A percentile compares a stretch with the other conserved stretches of the same genome.
Evolutionary conservation across 64 coral and sea anemone species (phyloP).

Genomic region (Montipora efflorescens): DNA sequence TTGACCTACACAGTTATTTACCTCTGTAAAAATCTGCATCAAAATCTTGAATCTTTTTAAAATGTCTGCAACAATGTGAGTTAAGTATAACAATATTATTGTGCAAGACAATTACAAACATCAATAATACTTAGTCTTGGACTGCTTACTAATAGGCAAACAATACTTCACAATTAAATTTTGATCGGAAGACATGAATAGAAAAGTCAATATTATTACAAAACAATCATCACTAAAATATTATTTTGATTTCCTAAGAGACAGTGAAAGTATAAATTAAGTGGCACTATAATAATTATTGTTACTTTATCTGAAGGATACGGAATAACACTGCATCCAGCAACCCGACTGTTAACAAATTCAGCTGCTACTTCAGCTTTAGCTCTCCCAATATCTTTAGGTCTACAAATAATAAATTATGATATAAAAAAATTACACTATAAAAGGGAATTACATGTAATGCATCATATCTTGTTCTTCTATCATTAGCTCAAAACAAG

Average conservation of each 20-base stretch:
- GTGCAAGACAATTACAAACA: not conserved
- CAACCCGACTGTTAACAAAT: conserved; percentile 86
- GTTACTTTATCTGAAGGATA: conserved; percentile 63
- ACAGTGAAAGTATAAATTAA: too few relatives aligned
- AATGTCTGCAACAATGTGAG: conserved; percentile 74
- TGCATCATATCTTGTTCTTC: not conserved
- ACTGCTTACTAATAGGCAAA: too few relatives aligned
- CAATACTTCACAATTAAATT: too few relatives aligned
- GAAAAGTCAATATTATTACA: too few relatives aligned
- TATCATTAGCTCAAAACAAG: not conserved
- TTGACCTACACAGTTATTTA: conserved; percentile 14
- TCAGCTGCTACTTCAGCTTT: conserved; percentile 95
- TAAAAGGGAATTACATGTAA: not conserved
- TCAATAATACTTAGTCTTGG: not conserved
- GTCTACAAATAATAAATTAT: conserved; percentile 33
- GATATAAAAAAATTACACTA: too few relatives aligned
- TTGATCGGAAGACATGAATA: too few relatives aligned
- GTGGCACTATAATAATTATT: too few relatives aligned
- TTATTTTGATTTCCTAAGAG: too few relatives aligned
- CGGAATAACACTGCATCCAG: conserved; percentile 90
- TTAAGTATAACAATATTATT: not conserved
- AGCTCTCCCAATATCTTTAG: conserved; percentile 93
- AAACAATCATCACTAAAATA: too few relatives aligned
- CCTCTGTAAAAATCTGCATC: conserved; percentile 98
- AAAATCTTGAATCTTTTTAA: conserved; percentile 94